phyloP scores from a whole-genome alignment of 2,113 vertebrate genomes.

The Campylomormyrus numenius region DNA sequence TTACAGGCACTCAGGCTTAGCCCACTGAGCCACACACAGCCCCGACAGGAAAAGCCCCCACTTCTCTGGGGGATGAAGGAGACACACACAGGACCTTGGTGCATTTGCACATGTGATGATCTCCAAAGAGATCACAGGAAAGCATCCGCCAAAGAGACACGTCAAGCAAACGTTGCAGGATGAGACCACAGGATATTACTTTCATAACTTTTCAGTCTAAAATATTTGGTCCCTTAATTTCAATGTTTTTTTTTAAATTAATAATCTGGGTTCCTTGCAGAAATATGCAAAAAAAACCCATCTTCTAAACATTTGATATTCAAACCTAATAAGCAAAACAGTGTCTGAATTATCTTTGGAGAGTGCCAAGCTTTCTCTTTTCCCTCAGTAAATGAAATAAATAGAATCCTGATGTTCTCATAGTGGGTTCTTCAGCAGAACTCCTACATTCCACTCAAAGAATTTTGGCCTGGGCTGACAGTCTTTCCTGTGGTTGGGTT shows the following conservation, averaged over 20 bases:
- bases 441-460: constrained; percentile 41
- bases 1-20: too few relatives aligned
- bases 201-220: not conserved
- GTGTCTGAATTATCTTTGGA: constrained; percentile 19
- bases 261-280: constrained; percentile 21
- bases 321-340: constrained; percentile 42
- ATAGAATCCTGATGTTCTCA: constrained; percentile 32
- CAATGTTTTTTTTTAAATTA: constrained; percentile 10
- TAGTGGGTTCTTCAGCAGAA: constrained; percentile 39
- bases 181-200: not conserved
- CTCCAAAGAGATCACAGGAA: not conserved
- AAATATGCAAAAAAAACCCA: constrained; percentile 4
- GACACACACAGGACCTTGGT: not conserved
- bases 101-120: not conserved
- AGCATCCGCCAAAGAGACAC: not conserved
- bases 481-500: constrained; percentile 47
- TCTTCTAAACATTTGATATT: constrained; percentile 20
- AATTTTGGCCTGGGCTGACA: constrained; percentile 30
- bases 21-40: too few relatives aligned
- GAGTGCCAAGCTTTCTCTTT: not conserved
- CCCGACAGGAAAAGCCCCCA: not conserved
- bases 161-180: not conserved
- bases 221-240: constrained; percentile 53
- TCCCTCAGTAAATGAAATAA: not conserved
- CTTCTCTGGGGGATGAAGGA: not conserved